Conservation (phyloP, 2,888 invertebrate species). For the Callyntrura guangdongensis region DNA sequence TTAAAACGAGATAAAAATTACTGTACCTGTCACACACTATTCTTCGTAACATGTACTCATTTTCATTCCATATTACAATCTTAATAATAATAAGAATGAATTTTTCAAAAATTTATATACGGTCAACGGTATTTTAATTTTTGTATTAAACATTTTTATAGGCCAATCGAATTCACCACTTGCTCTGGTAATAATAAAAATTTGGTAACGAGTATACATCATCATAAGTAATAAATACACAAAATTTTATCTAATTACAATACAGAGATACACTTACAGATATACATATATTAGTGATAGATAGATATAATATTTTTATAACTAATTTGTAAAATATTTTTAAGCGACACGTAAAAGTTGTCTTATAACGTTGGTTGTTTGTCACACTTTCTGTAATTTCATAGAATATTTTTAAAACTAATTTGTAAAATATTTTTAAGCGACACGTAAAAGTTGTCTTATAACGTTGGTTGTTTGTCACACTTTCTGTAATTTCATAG, state of each 20-base stretch:
- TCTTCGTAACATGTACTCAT: too few species aligned
- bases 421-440: neutral
- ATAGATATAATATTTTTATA: neutral
- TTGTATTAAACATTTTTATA: constrained; percentile 32
- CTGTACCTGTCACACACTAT: neutral
- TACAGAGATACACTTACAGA: too few species aligned
- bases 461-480: too few species aligned
- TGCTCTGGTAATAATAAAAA: constrained; percentile 43
- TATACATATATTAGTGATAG: neutral
- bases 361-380: too few species aligned
- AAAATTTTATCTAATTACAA: neutral
- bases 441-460: neutral
- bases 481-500: neutral
- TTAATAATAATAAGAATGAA: neutral
- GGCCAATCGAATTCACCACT: constrained; percentile 61
- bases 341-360: neutral
- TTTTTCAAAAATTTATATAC: neutral
- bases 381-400: too few species aligned
- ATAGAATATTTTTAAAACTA: neutral
- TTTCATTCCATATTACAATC: neutral
- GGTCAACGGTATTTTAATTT: neutral
- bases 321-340: neutral
- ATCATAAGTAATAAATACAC: neutral
- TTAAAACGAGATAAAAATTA: neutral
- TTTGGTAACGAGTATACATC: constrained; percentile 20